Base-by-base conservation (phyloP, 2,797 vertebrate genomes). In the Siniperca obscura region DNA sequence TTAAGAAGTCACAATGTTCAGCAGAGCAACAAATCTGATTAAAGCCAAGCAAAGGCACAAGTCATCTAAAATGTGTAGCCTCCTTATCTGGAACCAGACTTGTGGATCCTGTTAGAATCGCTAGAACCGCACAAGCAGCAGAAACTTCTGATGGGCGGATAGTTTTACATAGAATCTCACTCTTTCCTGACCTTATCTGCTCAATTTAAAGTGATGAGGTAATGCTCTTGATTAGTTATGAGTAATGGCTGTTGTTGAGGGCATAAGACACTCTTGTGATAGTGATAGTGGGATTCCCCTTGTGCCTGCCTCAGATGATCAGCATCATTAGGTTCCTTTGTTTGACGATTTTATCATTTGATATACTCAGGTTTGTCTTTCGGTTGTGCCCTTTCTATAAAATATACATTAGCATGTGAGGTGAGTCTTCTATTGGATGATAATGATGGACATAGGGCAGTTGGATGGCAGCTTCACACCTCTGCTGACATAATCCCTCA, bases 1-100 rank as follows among this genome's bases (percentile, higher is more conserved):
- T 95, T 93, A 93, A 90, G 82, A 86, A 94, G 94, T 94, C 94
- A 93, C 93, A 94, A 92, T 94, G 93, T 94, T 94, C 92, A 88
- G 84, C 86, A 13, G 81, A 86, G 90, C 78, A 67, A 90, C 86
- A 90, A 92, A 94, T 94, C 84, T 11, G 75, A 95, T 95, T 95
- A 93, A 88, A 91, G 87, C 75, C 13, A 27, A 85, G 89, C 75
- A 88, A 87, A 91, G 85, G 83, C 89, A 74, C 89, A 86, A 92
- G 88, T 93, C 91, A 89, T 93, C 80, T 81, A 61, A 90, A 92
- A 90, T 94, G 90, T 91, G 91, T 90, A 83, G 90, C 74, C 76
- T 89, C 89, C 77, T 93, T 90, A 90, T 94, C 88, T 89, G 38
- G 0, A 74, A 50, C 56, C 70, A 85, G 86, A 86, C 91, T 93